Base-by-base conservation (phyloP, 2,888 invertebrate genomes). In the Sesia bembeciformis region DNA sequence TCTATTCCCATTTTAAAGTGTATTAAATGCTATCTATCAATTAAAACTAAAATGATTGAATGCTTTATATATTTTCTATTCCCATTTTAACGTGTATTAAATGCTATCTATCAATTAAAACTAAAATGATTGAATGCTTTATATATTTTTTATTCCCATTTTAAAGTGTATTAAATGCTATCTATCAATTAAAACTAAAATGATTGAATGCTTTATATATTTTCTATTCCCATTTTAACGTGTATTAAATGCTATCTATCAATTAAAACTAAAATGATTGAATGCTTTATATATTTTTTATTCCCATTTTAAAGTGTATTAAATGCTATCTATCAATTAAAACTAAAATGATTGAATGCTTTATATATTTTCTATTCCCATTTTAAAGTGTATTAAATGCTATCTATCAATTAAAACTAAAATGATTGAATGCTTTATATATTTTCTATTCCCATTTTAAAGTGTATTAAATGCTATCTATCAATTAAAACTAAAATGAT, bases 321-420 rank as follows among this genome's bases (percentile, higher is more conserved):
- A 3, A 49, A 54, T 49, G 40, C 39, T 52, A 52, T 41, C 7
- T n/a, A n/a, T n/a, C n/a, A 7, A 49, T 55, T 40, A 55, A 52
- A 42, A 49, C 40, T 49, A 52, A 55, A 55, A 54, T 46, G 49
- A 4, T 38, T 8, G 3, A 23, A 23, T 23, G 1, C 23, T 23
- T 23, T 23, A 23, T 23, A 23, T 23, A 23, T 23, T 23, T 23
- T 23, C 23, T 23, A 23, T 23, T n/a, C n/a, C n/a, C n/a, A n/a
- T n/a, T n/a, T n/a, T n/a, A n/a, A n/a, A 6, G 1, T 6, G 42
- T 5, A 57, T 66, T 72, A 3, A 49, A 54, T 49, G 40, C 39
- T 52, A 52, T 41, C 7, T n/a, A n/a, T n/a, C n/a, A 7, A 49
- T 55, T 40, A 55, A 52, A 42, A 49, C 40, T 49, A 52, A 55